phyloP scores from a whole-genome alignment of 2,888 invertebrate genomes.

The Hirtodrosophila histrioides region DNA sequence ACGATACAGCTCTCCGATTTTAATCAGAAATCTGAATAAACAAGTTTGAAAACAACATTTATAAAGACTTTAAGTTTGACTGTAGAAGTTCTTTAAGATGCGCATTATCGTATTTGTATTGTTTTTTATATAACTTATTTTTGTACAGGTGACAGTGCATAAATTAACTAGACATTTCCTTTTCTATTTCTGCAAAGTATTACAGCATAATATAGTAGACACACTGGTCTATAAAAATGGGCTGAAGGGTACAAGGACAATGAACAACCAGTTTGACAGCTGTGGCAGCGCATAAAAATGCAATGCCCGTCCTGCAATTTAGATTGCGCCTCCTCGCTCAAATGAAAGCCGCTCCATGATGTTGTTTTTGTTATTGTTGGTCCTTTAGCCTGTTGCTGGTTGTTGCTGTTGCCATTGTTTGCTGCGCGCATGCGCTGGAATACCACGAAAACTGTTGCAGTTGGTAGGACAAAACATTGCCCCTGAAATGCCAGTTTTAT shows the following conservation, averaged over 20 bases:
- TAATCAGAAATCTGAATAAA: too few relatives aligned
- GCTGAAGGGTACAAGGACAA: conserved; percentile 42
- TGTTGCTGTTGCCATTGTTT: conserved; percentile 40
- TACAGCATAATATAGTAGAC: conserved; percentile 30
- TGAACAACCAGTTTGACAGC: conserved; percentile 55
- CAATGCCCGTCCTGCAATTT: conserved; percentile 61
- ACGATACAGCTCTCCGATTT: too few relatives aligned
- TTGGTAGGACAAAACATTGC: conserved; percentile 64
- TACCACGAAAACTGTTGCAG: conserved; percentile 67
- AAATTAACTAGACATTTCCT: background rate
- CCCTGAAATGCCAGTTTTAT: conserved; percentile 67
- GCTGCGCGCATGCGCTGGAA: conserved; percentile 72
- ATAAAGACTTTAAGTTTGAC: too few relatives aligned
- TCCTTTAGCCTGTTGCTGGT: conserved; percentile 70
- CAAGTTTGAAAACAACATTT: too few relatives aligned
- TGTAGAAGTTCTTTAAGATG: too few relatives aligned
- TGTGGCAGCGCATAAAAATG: conserved; percentile 62
- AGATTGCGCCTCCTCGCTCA: conserved; percentile 36
- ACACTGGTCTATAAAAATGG: conserved; percentile 36
- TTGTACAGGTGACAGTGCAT: background rate
- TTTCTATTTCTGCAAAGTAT: conserved; percentile 1
- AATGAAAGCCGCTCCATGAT: conserved; percentile 30
- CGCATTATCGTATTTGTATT: too few relatives aligned
- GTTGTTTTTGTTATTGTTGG: conserved; percentile 18
- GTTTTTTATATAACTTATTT: too few relatives aligned